Conservation (phyloP, 2,888 invertebrate species). For the Thalpophila matura region DNA sequence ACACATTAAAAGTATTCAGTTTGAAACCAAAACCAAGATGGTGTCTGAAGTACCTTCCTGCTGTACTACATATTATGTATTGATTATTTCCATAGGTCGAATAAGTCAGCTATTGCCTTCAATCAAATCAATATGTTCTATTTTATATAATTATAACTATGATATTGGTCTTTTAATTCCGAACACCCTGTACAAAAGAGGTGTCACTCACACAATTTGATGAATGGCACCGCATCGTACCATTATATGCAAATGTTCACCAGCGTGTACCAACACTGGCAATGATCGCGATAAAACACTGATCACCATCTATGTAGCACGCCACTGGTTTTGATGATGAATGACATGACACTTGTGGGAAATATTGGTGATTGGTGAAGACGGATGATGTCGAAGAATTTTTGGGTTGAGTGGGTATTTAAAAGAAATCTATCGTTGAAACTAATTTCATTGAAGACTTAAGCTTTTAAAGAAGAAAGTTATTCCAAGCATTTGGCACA, state of each 20-base stretch:
- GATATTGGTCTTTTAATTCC: no score
- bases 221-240: conserved; percentile 74
- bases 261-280: conserved; percentile 72
- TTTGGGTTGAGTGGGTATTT: not conserved
- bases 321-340: conserved; percentile 57
- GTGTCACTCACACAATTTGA: conserved; percentile 79
- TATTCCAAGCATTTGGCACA: not conserved
- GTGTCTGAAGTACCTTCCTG: no score
- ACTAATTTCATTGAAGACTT: not conserved
- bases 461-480: no score
- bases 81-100: no score
- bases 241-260: conserved; percentile 90
- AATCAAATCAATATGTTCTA: not conserved
- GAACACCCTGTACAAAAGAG: conserved; percentile 71
- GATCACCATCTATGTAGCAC: conserved; percentile 79
- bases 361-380: conserved; percentile 23
- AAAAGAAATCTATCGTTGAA: not conserved
- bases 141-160: no score
- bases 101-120: not conserved
- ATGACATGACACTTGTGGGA: conserved; percentile 50
- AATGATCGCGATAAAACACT: conserved; percentile 72
- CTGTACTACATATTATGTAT: no score
- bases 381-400: not conserved
- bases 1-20: no score
- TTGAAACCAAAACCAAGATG: no score